Evolutionary conservation across 2,113 vertebrate genomes (phyloP).

Genomic region (Rhinolophus sinicus): DNA sequence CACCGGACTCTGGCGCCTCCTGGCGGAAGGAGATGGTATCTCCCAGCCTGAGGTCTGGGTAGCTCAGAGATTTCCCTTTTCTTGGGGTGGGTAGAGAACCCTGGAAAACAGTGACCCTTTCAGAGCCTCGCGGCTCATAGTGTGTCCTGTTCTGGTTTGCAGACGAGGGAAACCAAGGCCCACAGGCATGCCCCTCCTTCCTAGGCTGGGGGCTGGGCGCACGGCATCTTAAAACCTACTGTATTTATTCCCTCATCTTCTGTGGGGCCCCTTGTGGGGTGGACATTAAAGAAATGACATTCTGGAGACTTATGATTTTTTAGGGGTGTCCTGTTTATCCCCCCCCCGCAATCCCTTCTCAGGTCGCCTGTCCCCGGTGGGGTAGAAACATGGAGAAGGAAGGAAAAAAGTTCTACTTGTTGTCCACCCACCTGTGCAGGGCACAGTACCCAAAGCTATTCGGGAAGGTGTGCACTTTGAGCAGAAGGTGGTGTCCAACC

Average conservation of each 20-base stretch:
- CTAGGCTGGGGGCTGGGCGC: neutral
- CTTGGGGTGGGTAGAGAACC: neutral
- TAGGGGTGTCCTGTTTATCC: neutral
- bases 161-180: neutral
- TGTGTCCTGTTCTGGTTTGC: neutral
- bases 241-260: slow-evolving; percentile 58
- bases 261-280: neutral
- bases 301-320: neutral
- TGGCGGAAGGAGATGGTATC: neutral
- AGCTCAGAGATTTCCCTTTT: neutral
- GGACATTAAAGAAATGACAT: slow-evolving; percentile 47
- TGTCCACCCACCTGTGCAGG: neutral
- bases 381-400: neutral
- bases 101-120: neutral
- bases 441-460: neutral
- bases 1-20: neutral
- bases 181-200: neutral
- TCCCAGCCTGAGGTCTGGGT: neutral
- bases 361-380: neutral
- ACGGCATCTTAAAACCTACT: neutral
- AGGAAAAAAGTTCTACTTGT: neutral
- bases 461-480: fast-evolving
- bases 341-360: neutral
- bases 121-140: neutral
- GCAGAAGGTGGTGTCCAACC: too few relatives aligned